A percentile compares a stretch with the other conserved stretches of the same genome.
Evolutionary conservation across 2,888 invertebrate genomes (phyloP).

Genomic region (Spilosoma lubricipeda): DNA sequence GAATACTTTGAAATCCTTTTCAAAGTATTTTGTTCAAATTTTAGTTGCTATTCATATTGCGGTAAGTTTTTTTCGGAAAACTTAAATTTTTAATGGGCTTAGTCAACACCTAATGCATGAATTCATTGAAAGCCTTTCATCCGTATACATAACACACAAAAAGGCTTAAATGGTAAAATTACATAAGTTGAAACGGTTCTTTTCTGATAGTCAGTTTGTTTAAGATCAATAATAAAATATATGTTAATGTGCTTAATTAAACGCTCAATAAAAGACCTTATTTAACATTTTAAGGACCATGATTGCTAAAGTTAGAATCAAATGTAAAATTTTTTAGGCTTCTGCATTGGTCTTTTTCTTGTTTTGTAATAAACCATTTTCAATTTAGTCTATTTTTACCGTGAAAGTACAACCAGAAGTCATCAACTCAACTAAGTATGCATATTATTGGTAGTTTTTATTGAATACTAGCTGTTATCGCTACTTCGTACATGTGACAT

Average conservation of each 20-base stretch:
- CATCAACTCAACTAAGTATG: too few species aligned
- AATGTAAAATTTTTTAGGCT: background rate
- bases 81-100: constrained; percentile 56
- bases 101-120: constrained; percentile 49
- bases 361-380: background rate
- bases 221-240: background rate
- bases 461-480: too few species aligned
- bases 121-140: background rate
- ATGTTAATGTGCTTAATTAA: background rate
- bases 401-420: too few species aligned
- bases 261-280: background rate
- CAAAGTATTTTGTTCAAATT: constrained; percentile 67
- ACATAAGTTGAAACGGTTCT: background rate
- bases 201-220: background rate
- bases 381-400: too few species aligned
- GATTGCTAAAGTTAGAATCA: background rate
- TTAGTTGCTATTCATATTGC: constrained; percentile 68
- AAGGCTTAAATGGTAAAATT: constrained; percentile 47
- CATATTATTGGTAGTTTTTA: too few species aligned
- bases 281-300: background rate
- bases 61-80: constrained; percentile 61
- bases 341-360: background rate
- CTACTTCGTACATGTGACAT: too few species aligned
- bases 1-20: constrained; percentile 71
- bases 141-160: constrained; percentile 33